Conservation (phyloP, 1,140 invertebrate genomes). For the Oedothorax gibbosus region DNA sequence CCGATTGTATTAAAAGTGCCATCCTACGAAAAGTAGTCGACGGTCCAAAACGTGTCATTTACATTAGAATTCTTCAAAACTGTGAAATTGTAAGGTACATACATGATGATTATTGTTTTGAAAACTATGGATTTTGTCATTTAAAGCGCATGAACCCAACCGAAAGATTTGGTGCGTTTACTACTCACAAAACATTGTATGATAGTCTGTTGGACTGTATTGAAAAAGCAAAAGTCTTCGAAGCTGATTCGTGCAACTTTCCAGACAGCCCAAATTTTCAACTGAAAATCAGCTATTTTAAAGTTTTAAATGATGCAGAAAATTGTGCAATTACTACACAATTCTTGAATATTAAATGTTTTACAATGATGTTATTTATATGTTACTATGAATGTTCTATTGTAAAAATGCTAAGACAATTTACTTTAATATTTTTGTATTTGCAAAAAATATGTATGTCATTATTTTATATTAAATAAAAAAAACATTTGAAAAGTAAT, state of each 20-base stretch:
- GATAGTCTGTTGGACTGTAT: background rate
- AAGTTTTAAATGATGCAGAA: background rate
- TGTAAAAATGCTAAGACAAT: background rate
- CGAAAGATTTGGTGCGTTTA: background rate
- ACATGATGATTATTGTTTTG: background rate
- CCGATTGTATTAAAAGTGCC: background rate
- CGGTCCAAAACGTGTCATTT: background rate
- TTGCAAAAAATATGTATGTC: too few species aligned
- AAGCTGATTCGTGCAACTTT: background rate
- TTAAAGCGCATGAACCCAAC: background rate
- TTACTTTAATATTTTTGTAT: background rate
- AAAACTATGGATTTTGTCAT: background rate
- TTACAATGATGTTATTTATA: background rate
- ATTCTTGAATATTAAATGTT: background rate
- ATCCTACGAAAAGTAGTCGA: background rate
- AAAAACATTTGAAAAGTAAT: too few species aligned
- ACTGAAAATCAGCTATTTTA: background rate
- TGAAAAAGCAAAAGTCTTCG: background rate
- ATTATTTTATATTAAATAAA: too few species aligned
- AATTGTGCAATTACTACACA: background rate
- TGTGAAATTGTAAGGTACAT: background rate
- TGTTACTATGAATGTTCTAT: background rate
- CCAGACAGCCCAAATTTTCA: background rate
- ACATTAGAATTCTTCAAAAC: background rate
- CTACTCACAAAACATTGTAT: background rate